Conservation (phyloP, 2,888 invertebrate genomes). For the Drosophila nigricruria region DNA sequence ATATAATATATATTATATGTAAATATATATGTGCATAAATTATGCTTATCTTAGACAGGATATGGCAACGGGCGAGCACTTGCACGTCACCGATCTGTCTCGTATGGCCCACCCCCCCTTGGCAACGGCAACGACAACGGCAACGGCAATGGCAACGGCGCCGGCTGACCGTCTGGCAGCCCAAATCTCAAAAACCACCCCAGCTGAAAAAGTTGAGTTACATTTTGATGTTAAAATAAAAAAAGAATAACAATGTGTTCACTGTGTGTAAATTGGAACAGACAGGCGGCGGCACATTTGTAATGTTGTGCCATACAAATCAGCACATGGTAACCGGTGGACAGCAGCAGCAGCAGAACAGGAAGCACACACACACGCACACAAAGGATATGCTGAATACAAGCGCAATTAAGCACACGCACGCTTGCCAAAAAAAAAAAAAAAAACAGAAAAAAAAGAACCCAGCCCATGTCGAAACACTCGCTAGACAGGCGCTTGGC, state of each 20-base stretch:
- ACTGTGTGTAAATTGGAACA: slow-evolving; percentile 69
- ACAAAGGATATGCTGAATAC: slow-evolving; percentile 51
- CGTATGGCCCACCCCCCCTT: slow-evolving; percentile 36
- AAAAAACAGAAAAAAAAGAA: background rate
- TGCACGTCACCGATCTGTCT: slow-evolving; percentile 74
- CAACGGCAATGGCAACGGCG: background rate
- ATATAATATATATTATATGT: background rate
- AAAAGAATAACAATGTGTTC: slow-evolving; percentile 50
- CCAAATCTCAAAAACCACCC: slow-evolving; percentile 59
- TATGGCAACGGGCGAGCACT: slow-evolving; percentile 46
- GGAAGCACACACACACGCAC: slow-evolving; percentile 38
- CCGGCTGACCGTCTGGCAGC: slow-evolving; percentile 28
- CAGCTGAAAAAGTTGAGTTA: slow-evolving; percentile 40
- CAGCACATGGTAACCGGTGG: slow-evolving; percentile 71
- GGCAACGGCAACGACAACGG: background rate
- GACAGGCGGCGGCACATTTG: slow-evolving; percentile 51
- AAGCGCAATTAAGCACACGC: slow-evolving; percentile 67
- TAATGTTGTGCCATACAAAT: slow-evolving; percentile 60
- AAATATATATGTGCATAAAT: slow-evolving; percentile 5
- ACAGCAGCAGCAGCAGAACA: slow-evolving; percentile 42
- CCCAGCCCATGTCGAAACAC: slow-evolving; percentile 18
- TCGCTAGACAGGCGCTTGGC: slow-evolving; percentile 22
- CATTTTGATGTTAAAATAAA: slow-evolving; percentile 51
- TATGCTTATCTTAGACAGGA: slow-evolving; percentile 37
- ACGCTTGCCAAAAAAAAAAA: slow-evolving; percentile 47